Conservation (phyloP, 2,888 invertebrate genomes). For the Tridacna crocea region DNA sequence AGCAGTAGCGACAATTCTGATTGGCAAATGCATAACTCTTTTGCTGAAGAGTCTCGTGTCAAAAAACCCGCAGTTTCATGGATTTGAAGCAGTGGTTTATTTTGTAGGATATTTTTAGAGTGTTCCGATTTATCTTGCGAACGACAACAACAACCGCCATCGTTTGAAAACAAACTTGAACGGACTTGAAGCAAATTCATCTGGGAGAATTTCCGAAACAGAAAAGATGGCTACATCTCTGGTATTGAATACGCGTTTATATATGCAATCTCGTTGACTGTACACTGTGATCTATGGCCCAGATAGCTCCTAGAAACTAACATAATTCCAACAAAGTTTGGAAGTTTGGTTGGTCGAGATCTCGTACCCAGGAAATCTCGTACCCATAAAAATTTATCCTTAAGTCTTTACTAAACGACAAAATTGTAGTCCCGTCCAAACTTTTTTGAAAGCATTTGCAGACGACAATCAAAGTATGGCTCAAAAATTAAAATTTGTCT, state of each 20-base stretch:
- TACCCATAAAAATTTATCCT: too few species aligned
- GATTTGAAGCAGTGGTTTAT: not conserved
- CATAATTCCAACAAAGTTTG: too few species aligned
- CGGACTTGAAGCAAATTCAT: conserved; percentile 58
- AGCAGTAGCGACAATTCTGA: too few species aligned
- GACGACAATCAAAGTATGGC: too few species aligned
- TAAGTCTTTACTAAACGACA: too few species aligned
- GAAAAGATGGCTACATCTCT: conserved; percentile 72
- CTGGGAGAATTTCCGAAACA: not conserved
- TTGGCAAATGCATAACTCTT: not conserved
- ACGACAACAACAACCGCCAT: conserved; percentile 67
- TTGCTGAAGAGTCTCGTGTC: not conserved
- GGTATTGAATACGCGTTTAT: conserved; percentile 50
- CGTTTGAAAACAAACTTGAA: conserved; percentile 72
- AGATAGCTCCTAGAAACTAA: too few species aligned
- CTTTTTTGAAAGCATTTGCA: too few species aligned
- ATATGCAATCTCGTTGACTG: not conserved
- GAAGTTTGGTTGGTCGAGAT: too few species aligned
- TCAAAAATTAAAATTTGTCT: too few species aligned
- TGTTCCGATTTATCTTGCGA: not conserved
- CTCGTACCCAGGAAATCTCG: too few species aligned
- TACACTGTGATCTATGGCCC: too few species aligned
- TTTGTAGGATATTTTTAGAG: not conserved
- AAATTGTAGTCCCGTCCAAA: too few species aligned
- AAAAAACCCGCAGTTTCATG: not conserved